Conservation (phyloP, 2,797 vertebrate species). For the Perodicticus potto region DNA sequence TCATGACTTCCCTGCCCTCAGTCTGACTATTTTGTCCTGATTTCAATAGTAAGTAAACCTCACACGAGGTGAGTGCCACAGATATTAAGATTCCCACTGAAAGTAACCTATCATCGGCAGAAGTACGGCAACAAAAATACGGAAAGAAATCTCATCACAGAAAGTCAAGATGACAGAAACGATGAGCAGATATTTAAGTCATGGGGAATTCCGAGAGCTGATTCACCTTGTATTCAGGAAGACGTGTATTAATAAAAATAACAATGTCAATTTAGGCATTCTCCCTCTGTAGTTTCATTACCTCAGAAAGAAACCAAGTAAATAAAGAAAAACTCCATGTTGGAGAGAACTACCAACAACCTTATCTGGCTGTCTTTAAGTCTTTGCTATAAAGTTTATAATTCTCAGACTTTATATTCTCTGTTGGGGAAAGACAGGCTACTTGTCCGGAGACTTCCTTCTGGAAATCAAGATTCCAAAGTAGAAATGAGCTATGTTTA, state of each 20-base stretch:
- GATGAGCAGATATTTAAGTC: conserved; percentile 12
- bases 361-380: not conserved
- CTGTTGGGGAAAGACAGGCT: not conserved
- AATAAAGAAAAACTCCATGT: not conserved
- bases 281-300: not conserved
- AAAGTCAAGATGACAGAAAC: conserved; percentile 30
- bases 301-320: conserved; percentile 27
- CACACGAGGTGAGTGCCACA: conserved; percentile 46
- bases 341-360: not conserved
- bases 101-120: conserved; percentile 56
- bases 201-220: not conserved
- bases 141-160: conserved; percentile 44
- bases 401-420: conserved; percentile 18
- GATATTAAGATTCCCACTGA: conserved; percentile 65
- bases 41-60: conserved; percentile 69
- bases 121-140: not conserved
- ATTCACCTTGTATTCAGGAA: not conserved
- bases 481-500: conserved; percentile 4
- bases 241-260: not conserved
- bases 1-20: conserved; percentile 36
- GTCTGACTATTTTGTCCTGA: conserved; percentile 55
- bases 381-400: conserved; percentile 40
- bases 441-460: not conserved
- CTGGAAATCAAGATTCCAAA: not conserved
- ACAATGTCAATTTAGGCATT: not conserved